Evolutionary conservation across 2,888 invertebrate species (phyloP), one percentile per base, ranked within the genome.

Genomic region (Andrena marginata): DNA sequence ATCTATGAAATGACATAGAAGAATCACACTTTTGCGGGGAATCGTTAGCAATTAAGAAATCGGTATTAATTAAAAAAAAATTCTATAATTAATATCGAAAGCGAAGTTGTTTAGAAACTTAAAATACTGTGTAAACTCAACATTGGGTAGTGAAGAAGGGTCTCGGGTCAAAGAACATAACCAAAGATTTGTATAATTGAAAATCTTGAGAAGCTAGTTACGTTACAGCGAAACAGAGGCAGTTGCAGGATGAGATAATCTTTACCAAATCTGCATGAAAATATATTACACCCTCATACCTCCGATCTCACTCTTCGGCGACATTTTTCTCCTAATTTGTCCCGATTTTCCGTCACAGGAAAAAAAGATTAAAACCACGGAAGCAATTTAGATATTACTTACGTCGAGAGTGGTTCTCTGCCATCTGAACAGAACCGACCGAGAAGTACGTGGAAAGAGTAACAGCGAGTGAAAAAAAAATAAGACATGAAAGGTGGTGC

Each of bases 321-420:
- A 33, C 54, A 65, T 31, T 81, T 75, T 48, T 54, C 67, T 51
- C n/a, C 31, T 67, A 74, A 92, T 92, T 91, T 91, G 89, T 88
- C 87, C 88, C 67, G 86, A 86, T 86, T 78, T 87, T 87, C 85
- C 87, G 87, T 87, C 86, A 84, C 84, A 77, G 20, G 63, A 26
- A 20, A 85, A 29, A 82, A 89, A 88, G 89, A 86, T 87, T 87
- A 89, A 91, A 92, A 89, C 90, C 87, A 84, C 87, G 83, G 87
- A 90, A 91, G 90, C 91, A 92, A 92, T 92, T 92, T 91, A 91
- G 90, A 91, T 92, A 92, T 92, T 92, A 91, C 91, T 89, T 89
- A 85, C 79, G 88, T 88, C 85, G 86, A 84, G 90, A 87, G 86
- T 88, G 85, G 89, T 60, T 49, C 33, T 60, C 60, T 29, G 56